Percentiles rank a stretch among this genome's conserved stretches.
Evolutionary conservation across 2,888 invertebrate genomes (phyloP).

Genomic region (Agrochola lychnidis): DNA sequence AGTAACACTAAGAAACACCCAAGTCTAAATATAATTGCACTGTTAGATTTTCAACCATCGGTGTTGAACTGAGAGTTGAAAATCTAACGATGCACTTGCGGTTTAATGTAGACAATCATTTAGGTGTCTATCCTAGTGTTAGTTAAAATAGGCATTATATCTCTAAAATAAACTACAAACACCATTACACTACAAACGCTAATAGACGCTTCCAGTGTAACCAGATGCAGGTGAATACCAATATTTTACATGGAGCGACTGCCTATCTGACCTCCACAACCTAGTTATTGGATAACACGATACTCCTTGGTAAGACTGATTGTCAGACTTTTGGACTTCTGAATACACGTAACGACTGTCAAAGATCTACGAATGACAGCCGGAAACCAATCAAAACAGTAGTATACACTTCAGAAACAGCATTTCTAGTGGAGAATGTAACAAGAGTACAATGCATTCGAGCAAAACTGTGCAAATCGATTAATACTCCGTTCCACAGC

Average conservation of each 20-base stretch:
- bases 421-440: background rate
- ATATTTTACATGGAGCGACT: background rate
- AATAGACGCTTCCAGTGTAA: background rate
- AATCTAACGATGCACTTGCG: background rate
- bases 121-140: no score
- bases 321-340: background rate
- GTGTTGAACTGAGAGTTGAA: no score
- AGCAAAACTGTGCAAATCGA: constrained; percentile 5
- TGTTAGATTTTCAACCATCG: background rate
- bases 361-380: background rate
- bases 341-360: background rate
- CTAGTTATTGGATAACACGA: background rate
- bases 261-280: background rate
- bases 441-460: constrained; percentile 18
- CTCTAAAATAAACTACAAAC: background rate
- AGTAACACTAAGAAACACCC: background rate
- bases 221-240: background rate
- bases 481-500: constrained; percentile 16
- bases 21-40: background rate
- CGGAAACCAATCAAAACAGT: background rate
- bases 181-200: no score
- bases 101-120: background rate
- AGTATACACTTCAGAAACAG: background rate
- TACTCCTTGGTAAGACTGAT: background rate
- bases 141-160: background rate